A percentile compares a stretch with the other conserved stretches of the same genome.
Conservation (phyloP, 2,113 vertebrate species). For the Platichthys stellatus region DNA sequence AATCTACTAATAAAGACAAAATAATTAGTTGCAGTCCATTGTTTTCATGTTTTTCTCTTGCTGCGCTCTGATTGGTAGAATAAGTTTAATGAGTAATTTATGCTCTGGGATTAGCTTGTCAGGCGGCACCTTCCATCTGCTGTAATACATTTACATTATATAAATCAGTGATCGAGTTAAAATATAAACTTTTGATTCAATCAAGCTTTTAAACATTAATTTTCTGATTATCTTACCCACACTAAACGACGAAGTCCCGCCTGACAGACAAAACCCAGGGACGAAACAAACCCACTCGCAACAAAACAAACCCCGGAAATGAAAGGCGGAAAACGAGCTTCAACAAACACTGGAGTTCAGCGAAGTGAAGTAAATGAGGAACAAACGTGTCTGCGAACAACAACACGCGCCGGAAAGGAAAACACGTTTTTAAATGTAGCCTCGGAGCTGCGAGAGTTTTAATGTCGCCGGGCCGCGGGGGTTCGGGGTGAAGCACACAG, state of each 20-base stretch:
- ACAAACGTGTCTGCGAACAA: neutral
- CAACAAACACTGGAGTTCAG: conserved; percentile 21
- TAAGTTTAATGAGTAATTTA: fast-evolving
- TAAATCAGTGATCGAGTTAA: no score
- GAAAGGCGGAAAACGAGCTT: conserved; percentile 60
- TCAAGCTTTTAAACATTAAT: neutral
- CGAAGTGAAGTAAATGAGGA: neutral
- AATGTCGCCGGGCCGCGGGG: neutral
- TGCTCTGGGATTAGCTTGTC: fast-evolving
- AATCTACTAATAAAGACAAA: no score
- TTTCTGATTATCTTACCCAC: fast-evolving
- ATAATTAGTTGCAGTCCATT: neutral
- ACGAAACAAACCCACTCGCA: fast-evolving
- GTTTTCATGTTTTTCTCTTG: neutral
- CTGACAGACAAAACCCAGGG: conserved; percentile 15
- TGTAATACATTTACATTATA: neutral
- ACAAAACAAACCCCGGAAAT: conserved; percentile 73
- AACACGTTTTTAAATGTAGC: neutral
- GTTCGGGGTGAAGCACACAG: neutral
- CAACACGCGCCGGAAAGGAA: fast-evolving
- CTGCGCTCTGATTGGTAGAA: conserved; percentile 46
- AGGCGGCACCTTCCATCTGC: neutral
- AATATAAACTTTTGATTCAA: neutral
- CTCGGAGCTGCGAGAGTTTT: neutral
- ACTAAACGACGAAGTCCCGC: fast-evolving